Evolutionary conservation across 2,113 vertebrate genomes (phyloP).

Genomic region (Pheucticus melanocephalus): DNA sequence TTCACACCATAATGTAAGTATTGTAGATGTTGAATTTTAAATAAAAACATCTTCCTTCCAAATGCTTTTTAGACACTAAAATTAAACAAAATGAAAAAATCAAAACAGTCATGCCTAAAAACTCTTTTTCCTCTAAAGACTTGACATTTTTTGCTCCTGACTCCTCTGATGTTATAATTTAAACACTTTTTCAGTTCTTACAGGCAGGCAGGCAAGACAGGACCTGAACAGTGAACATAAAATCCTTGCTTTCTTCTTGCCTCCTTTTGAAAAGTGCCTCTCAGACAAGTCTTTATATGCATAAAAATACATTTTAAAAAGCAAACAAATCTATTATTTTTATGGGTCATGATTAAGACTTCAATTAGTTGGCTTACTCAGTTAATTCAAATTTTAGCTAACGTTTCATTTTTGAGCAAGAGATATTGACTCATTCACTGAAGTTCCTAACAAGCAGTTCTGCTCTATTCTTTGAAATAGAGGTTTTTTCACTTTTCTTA

Average conservation of each 20-base stretch:
- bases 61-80: neutral
- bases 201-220: neutral
- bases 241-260: neutral
- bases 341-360: neutral
- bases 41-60: slow-evolving; percentile 27
- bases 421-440: neutral
- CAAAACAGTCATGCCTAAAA: neutral
- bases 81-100: neutral
- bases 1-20: neutral
- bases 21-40: slow-evolving; percentile 19
- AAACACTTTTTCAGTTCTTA: neutral
- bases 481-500: neutral
- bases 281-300: neutral
- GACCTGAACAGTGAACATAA: neutral
- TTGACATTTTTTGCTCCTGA: neutral
- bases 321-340: neutral
- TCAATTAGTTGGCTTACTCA: neutral
- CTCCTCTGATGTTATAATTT: neutral
- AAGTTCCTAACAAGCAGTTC: neutral
- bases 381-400: slow-evolving; percentile 4
- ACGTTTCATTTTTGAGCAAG: neutral
- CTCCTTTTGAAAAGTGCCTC: neutral
- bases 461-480: neutral
- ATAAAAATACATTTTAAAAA: neutral
- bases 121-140: neutral